phyloP scores from a whole-genome alignment of 2,113 vertebrate species.

The Limanda limanda region DNA sequence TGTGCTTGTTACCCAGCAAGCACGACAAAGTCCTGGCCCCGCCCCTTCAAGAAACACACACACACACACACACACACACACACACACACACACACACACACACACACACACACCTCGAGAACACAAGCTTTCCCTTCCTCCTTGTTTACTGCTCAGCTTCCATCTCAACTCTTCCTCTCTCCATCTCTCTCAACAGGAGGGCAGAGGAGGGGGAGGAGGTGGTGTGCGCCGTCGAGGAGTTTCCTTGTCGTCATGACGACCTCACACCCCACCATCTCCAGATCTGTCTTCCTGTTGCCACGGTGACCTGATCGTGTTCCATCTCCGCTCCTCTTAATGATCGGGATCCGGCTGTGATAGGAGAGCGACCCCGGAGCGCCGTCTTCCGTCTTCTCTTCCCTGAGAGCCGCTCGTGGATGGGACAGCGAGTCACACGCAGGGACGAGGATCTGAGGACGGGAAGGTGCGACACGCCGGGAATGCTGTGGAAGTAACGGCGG shows the following conservation, averaged over 20 bases:
- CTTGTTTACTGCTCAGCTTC: constrained; percentile 51
- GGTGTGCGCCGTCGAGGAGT: constrained; percentile 54
- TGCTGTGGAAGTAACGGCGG: constrained; percentile 56
- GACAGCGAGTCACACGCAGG: not conserved
- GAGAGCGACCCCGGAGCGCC: constrained; percentile 11
- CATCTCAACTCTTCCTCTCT: constrained; percentile 48
- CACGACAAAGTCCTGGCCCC: constrained; percentile 51
- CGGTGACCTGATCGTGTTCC: constrained; percentile 69
- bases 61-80: too few species aligned
- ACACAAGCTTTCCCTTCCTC: constrained; percentile 9
- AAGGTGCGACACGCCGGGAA: constrained; percentile 36
- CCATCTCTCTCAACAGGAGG: constrained; percentile 46
- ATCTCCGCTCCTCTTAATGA: constrained; percentile 39
- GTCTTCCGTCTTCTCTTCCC: constrained; percentile 1
- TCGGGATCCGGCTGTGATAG: constrained; percentile 37
- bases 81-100: constrained; percentile 11
- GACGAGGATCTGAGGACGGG: constrained; percentile 24
- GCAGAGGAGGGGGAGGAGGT: constrained; percentile 25
- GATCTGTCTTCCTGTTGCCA: constrained; percentile 70
- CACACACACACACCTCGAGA: constrained; percentile 3
- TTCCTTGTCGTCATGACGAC: constrained; percentile 74
- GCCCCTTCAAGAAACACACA: constrained; percentile 38
- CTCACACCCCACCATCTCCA: constrained; percentile 64
- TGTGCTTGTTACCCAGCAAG: constrained; percentile 67
- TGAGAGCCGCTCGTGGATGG: constrained; percentile 11